Conservation (phyloP, 1,140 invertebrate genomes). For the Leucophenga varia region DNA sequence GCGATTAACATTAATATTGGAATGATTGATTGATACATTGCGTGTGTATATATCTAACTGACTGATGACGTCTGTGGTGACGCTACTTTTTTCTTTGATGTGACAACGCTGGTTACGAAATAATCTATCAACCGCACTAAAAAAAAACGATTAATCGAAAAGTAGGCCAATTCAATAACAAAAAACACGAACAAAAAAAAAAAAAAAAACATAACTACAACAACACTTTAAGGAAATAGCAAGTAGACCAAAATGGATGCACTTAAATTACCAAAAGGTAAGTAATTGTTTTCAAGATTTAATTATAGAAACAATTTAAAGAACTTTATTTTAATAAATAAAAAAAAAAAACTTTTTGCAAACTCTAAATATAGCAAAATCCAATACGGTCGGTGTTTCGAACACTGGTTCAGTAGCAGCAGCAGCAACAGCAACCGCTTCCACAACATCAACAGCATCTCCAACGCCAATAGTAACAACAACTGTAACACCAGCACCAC, state of each 20-base stretch:
- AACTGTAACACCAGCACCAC: too few relatives aligned
- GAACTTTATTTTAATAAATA: not conserved
- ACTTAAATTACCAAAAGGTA: conserved; percentile 34
- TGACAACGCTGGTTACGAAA: too few relatives aligned
- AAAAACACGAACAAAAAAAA: conserved; percentile 9
- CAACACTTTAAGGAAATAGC: too few relatives aligned
- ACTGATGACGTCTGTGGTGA: not conserved
- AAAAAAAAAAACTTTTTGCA: not conserved
- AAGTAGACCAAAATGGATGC: conserved; percentile 44
- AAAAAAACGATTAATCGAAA: too few relatives aligned
- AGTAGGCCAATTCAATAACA: conserved; percentile 24
- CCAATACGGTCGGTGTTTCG: too few relatives aligned
- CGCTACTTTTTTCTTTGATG: not conserved
- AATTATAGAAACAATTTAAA: not conserved
- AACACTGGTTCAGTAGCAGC: too few relatives aligned
- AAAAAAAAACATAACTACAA: conserved; percentile 3
- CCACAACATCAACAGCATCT: too few relatives aligned
- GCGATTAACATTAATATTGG: too few relatives aligned
- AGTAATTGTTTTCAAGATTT: not conserved
- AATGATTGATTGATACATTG: too few relatives aligned
- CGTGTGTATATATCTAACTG: too few relatives aligned
- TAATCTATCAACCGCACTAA: too few relatives aligned
- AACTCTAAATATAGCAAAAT: not conserved
- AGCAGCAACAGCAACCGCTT: conserved; percentile 44
- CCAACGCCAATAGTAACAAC: too few relatives aligned